phyloP scores from a whole-genome alignment of 2,888 invertebrate species.

The Thumatha senex region DNA sequence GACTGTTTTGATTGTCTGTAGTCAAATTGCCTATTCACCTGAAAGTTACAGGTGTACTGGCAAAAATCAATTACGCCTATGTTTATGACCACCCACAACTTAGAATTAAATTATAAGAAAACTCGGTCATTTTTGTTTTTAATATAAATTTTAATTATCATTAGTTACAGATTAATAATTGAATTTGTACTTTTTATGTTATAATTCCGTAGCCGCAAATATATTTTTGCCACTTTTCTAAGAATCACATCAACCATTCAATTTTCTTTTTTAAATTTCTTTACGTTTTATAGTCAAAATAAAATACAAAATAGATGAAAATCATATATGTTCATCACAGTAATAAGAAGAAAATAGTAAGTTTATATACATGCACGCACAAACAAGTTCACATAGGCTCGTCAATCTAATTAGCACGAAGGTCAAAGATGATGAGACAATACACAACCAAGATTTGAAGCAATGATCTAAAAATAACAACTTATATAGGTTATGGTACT shows the following conservation, averaged over 20 bases:
- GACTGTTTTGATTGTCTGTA: too few species aligned
- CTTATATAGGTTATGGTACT: not conserved
- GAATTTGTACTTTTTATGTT: too few species aligned
- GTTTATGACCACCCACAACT: too few species aligned
- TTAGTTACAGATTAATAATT: too few species aligned
- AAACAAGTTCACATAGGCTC: conserved; percentile 26
- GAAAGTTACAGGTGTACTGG: too few species aligned
- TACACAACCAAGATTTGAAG: conserved; percentile 10
- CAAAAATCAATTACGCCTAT: too few species aligned
- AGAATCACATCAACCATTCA: not conserved
- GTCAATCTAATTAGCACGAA: conserved; percentile 22
- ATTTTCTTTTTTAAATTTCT: not conserved
- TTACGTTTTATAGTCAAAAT: conserved; percentile 12
- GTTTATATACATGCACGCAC: conserved; percentile 23
- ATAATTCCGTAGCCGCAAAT: too few species aligned
- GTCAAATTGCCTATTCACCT: too few species aligned
- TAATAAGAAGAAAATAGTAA: conserved; percentile 3
- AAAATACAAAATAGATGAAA: conserved; percentile 26
- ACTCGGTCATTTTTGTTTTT: too few species aligned
- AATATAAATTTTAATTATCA: too few species aligned
- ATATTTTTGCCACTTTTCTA: not conserved
- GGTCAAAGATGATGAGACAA: conserved; percentile 20
- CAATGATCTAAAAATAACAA: conserved; percentile 6
- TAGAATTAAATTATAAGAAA: too few species aligned
- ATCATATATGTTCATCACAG: conserved; percentile 22